Conservation (phyloP, 2,888 invertebrate species). For the Sceliomorpha sp. region DNA sequence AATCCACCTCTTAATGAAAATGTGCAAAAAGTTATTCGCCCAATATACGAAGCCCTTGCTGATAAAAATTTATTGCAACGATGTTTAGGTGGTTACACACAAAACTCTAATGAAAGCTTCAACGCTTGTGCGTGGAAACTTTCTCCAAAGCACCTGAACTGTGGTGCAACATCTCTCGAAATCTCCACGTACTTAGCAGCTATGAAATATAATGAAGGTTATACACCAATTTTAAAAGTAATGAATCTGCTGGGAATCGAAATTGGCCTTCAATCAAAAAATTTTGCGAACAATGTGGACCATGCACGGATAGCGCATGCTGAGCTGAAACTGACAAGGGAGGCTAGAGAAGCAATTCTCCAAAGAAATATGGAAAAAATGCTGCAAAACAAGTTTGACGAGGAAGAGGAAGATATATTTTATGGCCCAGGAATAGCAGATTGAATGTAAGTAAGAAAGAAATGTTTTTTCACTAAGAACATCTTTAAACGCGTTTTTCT, state of each 20-base stretch:
- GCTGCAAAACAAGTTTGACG: background rate
- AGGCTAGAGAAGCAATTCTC: background rate
- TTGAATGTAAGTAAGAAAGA: conserved; percentile 4
- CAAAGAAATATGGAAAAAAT: conserved; percentile 1
- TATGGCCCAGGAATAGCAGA: no score
- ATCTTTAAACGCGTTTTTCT: conserved; percentile 15
- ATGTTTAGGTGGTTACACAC: background rate
- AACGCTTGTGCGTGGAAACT: conserved; percentile 6
- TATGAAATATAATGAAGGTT: conserved; percentile 6
- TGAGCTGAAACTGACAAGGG: conserved; percentile 2
- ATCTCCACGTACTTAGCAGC: conserved; percentile 4
- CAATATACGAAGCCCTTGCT: conserved; percentile 1
- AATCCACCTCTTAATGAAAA: conserved; percentile 16
- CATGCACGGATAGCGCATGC: background rate
- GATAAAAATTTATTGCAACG: background rate
- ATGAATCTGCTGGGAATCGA: conserved; percentile 3
- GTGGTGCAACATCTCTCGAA: conserved; percentile 6
- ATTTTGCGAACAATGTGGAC: background rate
- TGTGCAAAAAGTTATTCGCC: conserved; percentile 17
- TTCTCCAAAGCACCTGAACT: conserved; percentile 4
- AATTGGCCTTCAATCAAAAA: conserved; percentile 2
- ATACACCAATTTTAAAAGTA: conserved; percentile 4
- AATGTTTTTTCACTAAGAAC: conserved; percentile 15
- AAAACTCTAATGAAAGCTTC: background rate
- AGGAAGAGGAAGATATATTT: no score